These are phyloP conservation scores for Drosophila obscura DNA, from an alignment of 1,140 invertebrate genomes.

Conservation along the genomic window DNA sequence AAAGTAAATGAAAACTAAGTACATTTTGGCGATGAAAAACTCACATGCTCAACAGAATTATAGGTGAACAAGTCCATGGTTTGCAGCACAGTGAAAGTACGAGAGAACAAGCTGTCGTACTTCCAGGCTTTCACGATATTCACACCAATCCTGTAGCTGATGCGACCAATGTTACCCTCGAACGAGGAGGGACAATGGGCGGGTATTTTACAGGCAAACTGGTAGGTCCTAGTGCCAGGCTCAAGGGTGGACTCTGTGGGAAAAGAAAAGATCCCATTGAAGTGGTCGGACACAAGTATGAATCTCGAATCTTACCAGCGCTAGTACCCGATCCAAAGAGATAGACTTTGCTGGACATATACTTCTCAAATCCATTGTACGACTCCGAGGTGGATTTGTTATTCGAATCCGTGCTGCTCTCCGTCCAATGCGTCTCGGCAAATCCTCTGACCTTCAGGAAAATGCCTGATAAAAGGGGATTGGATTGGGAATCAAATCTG, in stretches of 20 bases:
- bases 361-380: constrained; percentile 70
- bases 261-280: too few species aligned
- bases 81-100: constrained; percentile 89
- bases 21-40: background rate
- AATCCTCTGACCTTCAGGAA: constrained; percentile 62
- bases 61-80: constrained; percentile 89
- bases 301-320: constrained; percentile 22
- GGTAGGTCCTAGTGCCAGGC: constrained; percentile 85
- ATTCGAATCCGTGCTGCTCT: constrained; percentile 25
- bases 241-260: constrained; percentile 44
- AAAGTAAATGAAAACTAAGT: background rate
- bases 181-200: constrained; percentile 88
- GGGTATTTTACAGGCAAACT: constrained; percentile 86
- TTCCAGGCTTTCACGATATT: constrained; percentile 89
- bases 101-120: constrained; percentile 89
- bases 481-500: background rate
- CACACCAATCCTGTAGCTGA: constrained; percentile 88
- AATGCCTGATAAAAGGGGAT: constrained; percentile 35
- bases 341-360: constrained; percentile 63
- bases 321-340: constrained; percentile 46
- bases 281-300: background rate
- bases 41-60: constrained; percentile 45
- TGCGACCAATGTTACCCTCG: constrained; percentile 88
- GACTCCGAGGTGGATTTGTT: constrained; percentile 33
- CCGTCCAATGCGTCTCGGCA: constrained; percentile 64